Conservation (phyloP, 2,797 vertebrate species). For the Hypotaenidia philippensis region DNA sequence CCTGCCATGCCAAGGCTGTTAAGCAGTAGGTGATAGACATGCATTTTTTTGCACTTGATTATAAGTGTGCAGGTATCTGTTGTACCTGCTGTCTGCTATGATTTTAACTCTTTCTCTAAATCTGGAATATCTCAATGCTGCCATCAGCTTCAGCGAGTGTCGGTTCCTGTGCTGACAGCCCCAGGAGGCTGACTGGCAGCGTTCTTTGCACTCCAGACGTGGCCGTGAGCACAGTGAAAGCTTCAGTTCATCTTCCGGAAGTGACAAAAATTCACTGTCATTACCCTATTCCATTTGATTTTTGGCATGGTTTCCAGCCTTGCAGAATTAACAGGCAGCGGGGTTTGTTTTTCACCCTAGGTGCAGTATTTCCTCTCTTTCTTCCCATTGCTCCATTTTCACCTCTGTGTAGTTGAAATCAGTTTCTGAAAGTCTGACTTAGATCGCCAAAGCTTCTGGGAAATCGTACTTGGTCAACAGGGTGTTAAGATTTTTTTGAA, state of each 20-base stretch:
- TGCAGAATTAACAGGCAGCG: background rate
- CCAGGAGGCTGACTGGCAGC: background rate
- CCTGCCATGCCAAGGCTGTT: conserved; percentile 11
- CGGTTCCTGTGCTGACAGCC: background rate
- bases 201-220: conserved; percentile 6
- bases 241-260: background rate
- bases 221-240: background rate
- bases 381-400: background rate
- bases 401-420: background rate
- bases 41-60: conserved; percentile 7
- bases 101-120: background rate
- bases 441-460: background rate
- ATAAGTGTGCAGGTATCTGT: conserved; percentile 22
- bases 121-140: conserved; percentile 18
- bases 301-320: conserved; percentile 8
- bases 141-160: background rate
- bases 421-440: background rate
- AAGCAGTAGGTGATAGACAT: background rate
- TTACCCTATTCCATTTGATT: background rate
- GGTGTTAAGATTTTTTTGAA: background rate
- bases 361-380: background rate
- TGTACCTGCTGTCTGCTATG: conserved; percentile 48
- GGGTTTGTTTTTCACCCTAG: background rate
- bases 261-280: conserved; percentile 28
- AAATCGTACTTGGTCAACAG: background rate